These are phyloP conservation scores for Anabacerthia variegaticeps DNA, from an alignment of 2,797 vertebrate genomes.

Conservation along the genomic window DNA sequence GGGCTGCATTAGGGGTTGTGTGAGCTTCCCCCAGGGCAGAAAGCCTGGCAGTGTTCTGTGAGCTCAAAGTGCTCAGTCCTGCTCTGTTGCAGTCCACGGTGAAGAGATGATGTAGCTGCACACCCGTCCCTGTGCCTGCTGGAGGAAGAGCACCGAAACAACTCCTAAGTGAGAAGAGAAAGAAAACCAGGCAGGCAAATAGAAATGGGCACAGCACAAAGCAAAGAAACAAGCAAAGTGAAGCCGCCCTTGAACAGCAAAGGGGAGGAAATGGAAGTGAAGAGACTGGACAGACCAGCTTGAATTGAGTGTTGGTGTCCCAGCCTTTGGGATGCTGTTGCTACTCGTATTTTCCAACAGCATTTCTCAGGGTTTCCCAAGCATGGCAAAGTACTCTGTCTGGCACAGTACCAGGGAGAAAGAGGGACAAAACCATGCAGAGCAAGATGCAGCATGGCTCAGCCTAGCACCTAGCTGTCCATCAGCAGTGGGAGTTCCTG, in stretches of 20 bases:
- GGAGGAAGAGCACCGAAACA: background rate
- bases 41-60: background rate
- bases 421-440: too few species aligned
- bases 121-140: fast-evolving
- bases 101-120: background rate
- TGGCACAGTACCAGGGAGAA: too few species aligned
- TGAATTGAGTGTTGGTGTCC: background rate
- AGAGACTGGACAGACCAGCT: background rate
- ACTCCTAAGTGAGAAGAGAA: background rate
- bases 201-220: background rate
- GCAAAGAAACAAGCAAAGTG: background rate
- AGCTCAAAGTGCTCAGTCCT: background rate
- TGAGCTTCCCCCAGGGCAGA: background rate
- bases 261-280: background rate
- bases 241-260: background rate
- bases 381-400: background rate
- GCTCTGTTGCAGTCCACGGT: background rate
- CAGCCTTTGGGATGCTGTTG: background rate
- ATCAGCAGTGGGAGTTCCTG: too few species aligned
- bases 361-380: background rate
- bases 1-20: background rate
- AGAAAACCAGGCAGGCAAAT: background rate
- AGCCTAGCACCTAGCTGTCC: too few species aligned
- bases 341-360: background rate
- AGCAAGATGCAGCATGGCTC: too few species aligned